Evolutionary conservation across 2,113 vertebrate species (phyloP).

Genomic region (Xenopus laevis): DNA sequence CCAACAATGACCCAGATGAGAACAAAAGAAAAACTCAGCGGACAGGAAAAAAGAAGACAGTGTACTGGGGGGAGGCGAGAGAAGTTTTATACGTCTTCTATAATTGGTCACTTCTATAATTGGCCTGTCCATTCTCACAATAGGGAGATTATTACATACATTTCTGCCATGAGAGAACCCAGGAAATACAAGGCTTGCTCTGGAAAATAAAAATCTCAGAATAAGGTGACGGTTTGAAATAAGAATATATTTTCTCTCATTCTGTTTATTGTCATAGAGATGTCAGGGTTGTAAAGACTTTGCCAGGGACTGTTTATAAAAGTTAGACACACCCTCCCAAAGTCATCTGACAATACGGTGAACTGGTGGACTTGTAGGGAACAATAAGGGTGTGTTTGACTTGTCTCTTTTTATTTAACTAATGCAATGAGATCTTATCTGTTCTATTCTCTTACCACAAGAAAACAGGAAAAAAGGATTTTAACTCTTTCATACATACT

Average conservation of each 20-base stretch:
- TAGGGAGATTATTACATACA: no score
- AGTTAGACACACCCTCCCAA: slow-evolving; percentile 1
- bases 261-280: slow-evolving; percentile 1
- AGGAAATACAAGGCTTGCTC: no score
- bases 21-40: no score
- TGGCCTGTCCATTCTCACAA: no score
- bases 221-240: no score
- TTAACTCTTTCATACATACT: background rate
- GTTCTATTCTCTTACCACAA: background rate
- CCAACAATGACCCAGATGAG: no score
- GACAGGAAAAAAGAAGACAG: no score
- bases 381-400: slow-evolving; percentile 15
- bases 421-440: background rate
- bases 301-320: background rate
- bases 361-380: background rate
- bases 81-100: no score
- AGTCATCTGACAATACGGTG: slow-evolving; percentile 1
- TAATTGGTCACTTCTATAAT: no score
- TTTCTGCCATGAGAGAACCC: no score
- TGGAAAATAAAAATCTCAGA: no score
- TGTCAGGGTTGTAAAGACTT: background rate
- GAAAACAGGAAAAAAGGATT: background rate
- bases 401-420: slow-evolving; percentile 34
- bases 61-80: no score
- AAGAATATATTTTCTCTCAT: background rate